phyloP scores from a whole-genome alignment of 2,888 invertebrate genomes.

The Plagiodera versicolora region DNA sequence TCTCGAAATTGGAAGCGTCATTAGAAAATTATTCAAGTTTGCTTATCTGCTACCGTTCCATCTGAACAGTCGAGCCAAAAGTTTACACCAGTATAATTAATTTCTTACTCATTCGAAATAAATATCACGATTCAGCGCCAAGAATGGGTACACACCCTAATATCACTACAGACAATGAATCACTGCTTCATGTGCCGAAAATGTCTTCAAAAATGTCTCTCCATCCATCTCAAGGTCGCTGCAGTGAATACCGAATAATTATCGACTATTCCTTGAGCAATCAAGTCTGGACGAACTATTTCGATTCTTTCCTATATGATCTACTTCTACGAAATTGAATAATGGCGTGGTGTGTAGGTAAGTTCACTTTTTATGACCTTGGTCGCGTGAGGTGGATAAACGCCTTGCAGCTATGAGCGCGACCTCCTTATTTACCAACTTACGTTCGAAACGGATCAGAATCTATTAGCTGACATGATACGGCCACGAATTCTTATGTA shows the following conservation, averaged over 20 bases:
- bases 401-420: constrained; percentile 8
- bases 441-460: background rate
- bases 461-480: constrained; percentile 12
- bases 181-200: background rate
- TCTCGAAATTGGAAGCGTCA: too few relatives aligned
- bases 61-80: too few relatives aligned
- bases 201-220: background rate
- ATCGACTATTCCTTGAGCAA: background rate
- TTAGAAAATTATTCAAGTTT: too few relatives aligned
- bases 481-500: constrained; percentile 9
- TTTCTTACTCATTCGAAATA: background rate
- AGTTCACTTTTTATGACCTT: constrained; percentile 16
- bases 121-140: background rate
- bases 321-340: constrained; percentile 6
- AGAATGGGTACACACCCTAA: background rate
- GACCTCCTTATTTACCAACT: constrained; percentile 5
- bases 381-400: background rate
- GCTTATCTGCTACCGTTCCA: too few relatives aligned
- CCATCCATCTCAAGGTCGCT: background rate
- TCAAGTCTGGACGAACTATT: constrained; percentile 1
- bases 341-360: background rate
- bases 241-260: background rate
- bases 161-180: background rate
- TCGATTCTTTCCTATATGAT: constrained; percentile 5
- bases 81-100: too few relatives aligned